Conservation (phyloP, 2,888 invertebrate genomes). For the Orthosia gracilis region DNA sequence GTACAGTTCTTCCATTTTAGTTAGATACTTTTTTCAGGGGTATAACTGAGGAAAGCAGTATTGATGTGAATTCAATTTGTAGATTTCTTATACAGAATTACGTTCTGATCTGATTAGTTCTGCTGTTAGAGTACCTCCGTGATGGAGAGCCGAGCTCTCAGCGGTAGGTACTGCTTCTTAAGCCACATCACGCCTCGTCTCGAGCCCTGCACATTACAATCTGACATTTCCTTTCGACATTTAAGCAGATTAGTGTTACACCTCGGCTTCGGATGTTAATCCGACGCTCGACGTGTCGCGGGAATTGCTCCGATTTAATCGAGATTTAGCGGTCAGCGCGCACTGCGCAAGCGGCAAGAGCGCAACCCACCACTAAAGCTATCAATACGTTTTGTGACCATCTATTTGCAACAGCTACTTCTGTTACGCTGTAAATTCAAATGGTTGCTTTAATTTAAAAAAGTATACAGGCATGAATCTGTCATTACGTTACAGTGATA, state of each 20-base stretch:
- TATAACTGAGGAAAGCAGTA: neutral
- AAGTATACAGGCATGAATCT: conserved; percentile 36
- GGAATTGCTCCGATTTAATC: conserved; percentile 88
- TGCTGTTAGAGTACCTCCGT: conserved; percentile 42
- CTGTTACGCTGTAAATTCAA: conserved; percentile 52
- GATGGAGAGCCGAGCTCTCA: conserved; percentile 78
- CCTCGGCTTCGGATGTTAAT: conserved; percentile 88
- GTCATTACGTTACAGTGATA: conserved; percentile 54
- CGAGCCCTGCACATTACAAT: conserved; percentile 88
- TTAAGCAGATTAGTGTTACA: conserved; percentile 90
- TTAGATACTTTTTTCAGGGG: neutral
- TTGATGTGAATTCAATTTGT: neutral
- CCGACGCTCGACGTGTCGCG: conserved; percentile 88
- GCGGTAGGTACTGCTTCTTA: conserved; percentile 83
- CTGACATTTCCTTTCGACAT: conserved; percentile 91
- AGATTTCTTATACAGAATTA: conserved; percentile 9
- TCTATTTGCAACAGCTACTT: conserved; percentile 56
- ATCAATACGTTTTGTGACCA: conserved; percentile 54
- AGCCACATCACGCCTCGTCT: conserved; percentile 84
- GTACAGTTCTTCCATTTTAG: neutral
- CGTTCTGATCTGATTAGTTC: conserved; percentile 26
- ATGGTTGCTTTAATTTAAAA: conserved; percentile 44
- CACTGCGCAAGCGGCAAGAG: conserved; percentile 65
- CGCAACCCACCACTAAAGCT: conserved; percentile 68
- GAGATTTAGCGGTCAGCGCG: conserved; percentile 84